phyloP scores from a whole-genome alignment of 1,140 invertebrate genomes.

The Battus philenor region DNA sequence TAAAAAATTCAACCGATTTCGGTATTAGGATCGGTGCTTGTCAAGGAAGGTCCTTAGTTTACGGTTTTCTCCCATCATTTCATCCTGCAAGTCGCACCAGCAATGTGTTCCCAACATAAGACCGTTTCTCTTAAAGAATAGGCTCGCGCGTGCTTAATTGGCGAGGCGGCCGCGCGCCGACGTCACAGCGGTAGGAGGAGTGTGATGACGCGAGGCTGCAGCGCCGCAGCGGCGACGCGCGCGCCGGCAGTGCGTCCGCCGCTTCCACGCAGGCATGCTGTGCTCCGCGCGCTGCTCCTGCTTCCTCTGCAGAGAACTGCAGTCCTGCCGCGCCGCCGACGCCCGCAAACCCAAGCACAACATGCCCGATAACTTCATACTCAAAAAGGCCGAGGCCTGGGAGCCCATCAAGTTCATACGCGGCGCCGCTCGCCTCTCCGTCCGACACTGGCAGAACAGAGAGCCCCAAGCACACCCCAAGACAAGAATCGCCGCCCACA shows the following conservation, averaged over 20 bases:
- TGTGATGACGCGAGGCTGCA: constrained; percentile 37
- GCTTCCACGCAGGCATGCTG: constrained; percentile 66
- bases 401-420: constrained; percentile 75
- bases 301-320: constrained; percentile 78
- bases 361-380: constrained; percentile 77
- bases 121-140: too few species aligned
- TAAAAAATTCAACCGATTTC: too few species aligned
- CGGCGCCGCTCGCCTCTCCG: constrained; percentile 69
- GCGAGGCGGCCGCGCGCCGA: too few species aligned
- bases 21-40: too few species aligned
- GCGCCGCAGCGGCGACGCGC: constrained; percentile 49
- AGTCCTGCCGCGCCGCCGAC: constrained; percentile 63
- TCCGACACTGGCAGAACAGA: constrained; percentile 68
- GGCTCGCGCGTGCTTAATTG: too few species aligned
- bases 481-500: constrained; percentile 49
- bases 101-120: too few species aligned
- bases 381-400: constrained; percentile 77
- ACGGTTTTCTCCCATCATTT: too few species aligned
- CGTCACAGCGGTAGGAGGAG: constrained; percentile 51
- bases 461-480: constrained; percentile 52
- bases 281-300: constrained; percentile 77
- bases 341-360: constrained; percentile 59
- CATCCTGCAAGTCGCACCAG: too few species aligned
- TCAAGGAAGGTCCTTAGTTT: too few species aligned
- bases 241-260: constrained; percentile 53